Conservation (phyloP, 2,888 invertebrate genomes). For the Patella pellucida region DNA sequence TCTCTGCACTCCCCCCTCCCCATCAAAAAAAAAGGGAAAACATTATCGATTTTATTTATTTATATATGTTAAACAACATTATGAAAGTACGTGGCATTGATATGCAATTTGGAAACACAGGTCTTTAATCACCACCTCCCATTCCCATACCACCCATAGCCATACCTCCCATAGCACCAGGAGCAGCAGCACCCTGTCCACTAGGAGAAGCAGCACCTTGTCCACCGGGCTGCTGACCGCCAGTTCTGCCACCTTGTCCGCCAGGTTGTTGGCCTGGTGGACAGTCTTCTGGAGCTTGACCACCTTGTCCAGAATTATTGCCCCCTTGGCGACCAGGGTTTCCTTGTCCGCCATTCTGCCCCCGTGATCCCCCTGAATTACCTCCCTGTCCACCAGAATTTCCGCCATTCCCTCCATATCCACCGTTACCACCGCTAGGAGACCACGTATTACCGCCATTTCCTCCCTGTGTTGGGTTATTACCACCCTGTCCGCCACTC, state of each 20-base stretch:
- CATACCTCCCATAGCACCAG: conserved; percentile 1
- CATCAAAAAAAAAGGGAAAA: too few relatives aligned
- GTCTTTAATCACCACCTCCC: background rate
- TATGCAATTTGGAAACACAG: too few relatives aligned
- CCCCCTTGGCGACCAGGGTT: background rate
- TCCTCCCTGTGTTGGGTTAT: too few relatives aligned
- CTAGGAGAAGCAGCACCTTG: background rate
- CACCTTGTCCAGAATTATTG: background rate
- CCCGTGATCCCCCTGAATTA: background rate
- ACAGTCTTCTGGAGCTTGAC: background rate
- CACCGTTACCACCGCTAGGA: background rate
- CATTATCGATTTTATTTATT: too few relatives aligned
- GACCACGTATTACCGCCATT: background rate
- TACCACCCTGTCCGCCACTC: background rate
- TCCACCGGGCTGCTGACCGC: background rate
- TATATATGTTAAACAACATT: too few relatives aligned
- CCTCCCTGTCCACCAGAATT: background rate
- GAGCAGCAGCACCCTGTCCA: background rate
- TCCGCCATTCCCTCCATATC: background rate
- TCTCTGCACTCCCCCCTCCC: too few relatives aligned
- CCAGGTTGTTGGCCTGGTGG: background rate
- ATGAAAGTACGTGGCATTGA: too few relatives aligned
- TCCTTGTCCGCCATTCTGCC: background rate
- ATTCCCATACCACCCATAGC: conserved; percentile 4
- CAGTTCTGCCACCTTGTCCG: background rate